Evolutionary conservation across 2,888 invertebrate genomes (phyloP).

Genomic region (Microplitis manilae): DNA sequence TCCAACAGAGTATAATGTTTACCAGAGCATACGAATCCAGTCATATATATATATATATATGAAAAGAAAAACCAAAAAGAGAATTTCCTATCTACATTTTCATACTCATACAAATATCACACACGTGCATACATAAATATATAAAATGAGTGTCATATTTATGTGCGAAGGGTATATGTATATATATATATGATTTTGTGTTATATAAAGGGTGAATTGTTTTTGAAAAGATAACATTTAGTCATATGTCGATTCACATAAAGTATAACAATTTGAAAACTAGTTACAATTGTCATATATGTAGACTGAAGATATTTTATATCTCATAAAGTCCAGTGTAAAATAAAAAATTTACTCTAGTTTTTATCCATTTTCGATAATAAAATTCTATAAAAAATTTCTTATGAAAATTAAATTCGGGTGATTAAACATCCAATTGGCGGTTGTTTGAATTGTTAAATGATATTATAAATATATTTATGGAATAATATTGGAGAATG

Average conservation of each 20-base stretch:
- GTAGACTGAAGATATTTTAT: background rate
- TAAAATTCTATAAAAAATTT: too few relatives aligned
- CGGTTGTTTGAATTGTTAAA: too few relatives aligned
- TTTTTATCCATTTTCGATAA: too few relatives aligned
- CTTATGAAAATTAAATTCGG: too few relatives aligned
- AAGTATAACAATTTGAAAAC: background rate
- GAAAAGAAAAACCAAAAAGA: too few relatives aligned
- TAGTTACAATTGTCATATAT: background rate
- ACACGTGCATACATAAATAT: background rate
- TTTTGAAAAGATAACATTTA: constrained; percentile 34
- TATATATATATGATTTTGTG: constrained; percentile 13
- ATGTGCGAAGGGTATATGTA: background rate
- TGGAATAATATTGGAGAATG: too few relatives aligned
- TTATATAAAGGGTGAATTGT: constrained; percentile 24
- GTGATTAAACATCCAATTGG: too few relatives aligned
- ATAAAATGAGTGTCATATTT: too few relatives aligned
- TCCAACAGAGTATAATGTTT: background rate
- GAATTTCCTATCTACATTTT: background rate
- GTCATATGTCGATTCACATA: background rate
- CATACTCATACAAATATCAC: background rate
- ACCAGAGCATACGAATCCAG: constrained; percentile 15
- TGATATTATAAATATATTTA: too few relatives aligned
- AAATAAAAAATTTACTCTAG: too few relatives aligned
- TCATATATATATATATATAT: background rate
- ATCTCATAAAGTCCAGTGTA: too few relatives aligned